Evolutionary conservation across 2,113 vertebrate genomes (phyloP).

Genomic region (Daboia siamensis): DNA sequence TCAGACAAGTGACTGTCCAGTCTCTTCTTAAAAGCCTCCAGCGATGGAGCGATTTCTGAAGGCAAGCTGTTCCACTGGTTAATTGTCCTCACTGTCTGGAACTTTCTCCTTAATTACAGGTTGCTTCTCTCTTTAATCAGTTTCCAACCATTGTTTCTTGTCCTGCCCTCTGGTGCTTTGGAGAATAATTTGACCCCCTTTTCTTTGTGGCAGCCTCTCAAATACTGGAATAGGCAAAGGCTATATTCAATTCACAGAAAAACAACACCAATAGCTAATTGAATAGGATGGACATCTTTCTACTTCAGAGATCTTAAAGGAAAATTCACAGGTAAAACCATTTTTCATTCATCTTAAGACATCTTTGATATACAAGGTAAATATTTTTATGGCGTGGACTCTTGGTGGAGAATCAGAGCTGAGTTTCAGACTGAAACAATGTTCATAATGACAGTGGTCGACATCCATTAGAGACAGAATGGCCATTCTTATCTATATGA

Average conservation of each 20-base stretch:
- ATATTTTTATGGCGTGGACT: not conserved
- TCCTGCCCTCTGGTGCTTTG: no score
- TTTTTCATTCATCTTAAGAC: not conserved
- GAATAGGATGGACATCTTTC: not conserved
- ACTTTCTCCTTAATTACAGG: no score
- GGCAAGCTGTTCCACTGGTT: no score
- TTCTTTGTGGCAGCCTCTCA: no score
- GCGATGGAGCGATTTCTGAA: no score
- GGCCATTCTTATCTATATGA: not conserved
- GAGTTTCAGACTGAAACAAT: not conserved
- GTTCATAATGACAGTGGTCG: not conserved
- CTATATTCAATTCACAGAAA: not conserved
- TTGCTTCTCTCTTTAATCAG: no score
- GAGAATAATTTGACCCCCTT: no score
- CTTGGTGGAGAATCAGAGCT: not conserved
- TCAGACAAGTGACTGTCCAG: no score
- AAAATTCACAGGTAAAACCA: constrained; percentile 34
- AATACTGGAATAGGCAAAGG: not conserved
- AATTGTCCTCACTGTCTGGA: no score
- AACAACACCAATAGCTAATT: not conserved
- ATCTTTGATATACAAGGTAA: not conserved
- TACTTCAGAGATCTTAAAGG: not conserved
- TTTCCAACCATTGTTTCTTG: no score
- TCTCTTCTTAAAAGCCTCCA: no score
- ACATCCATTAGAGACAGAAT: not conserved